Base-by-base conservation (phyloP, 2,797 vertebrate genomes). In the Chaenodraco wilsoni region DNA sequence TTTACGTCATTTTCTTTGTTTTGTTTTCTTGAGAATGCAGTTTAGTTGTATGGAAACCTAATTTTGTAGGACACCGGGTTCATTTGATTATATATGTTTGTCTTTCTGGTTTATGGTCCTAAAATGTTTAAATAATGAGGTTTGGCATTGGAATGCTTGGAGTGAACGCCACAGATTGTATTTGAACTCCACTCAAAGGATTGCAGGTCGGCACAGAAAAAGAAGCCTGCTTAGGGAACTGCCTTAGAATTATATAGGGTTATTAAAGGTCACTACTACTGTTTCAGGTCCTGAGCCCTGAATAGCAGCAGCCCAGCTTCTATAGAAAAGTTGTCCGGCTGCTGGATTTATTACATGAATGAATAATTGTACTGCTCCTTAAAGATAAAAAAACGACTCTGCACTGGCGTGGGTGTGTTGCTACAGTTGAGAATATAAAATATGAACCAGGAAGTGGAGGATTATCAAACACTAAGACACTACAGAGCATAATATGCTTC, bases 381-480 rank as follows among this genome's bases (percentile, higher is more conserved):
- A 19, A 72, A 1, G 3, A 23, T 27, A 27, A 9, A 16, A 11
- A 51, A 11, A 19, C 2, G n/a, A 3, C 14, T 3, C 45, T 51
- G 46, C 31, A 3, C 1, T 11, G 9, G 23, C 16, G 55, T 31
- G 43, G 15, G 17, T 16, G 14, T 52, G 73, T 64, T 65, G n/a
- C 56, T 40, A 3, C 71, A 44, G 33, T 33, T 10, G 16, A 27
- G 21, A 3, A 55, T 58, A 31, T 16, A 9, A 49, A 58, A n/a
- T 13, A 37, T 19, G 19, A 65, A 52, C 10, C 51, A 41, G 51
- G 67, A 69, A 63, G 77, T 33, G 19, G 19, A 43, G 37, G 16
- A 49, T 50, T 1, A 55, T 49, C n/a, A 64, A 2, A 44, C 33
- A 3, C 37, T 49, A 16, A 64, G 3, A 44, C 33, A 3, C 37